Conservation (phyloP, 2,113 vertebrate species). For the Platysternon megacephalum region DNA sequence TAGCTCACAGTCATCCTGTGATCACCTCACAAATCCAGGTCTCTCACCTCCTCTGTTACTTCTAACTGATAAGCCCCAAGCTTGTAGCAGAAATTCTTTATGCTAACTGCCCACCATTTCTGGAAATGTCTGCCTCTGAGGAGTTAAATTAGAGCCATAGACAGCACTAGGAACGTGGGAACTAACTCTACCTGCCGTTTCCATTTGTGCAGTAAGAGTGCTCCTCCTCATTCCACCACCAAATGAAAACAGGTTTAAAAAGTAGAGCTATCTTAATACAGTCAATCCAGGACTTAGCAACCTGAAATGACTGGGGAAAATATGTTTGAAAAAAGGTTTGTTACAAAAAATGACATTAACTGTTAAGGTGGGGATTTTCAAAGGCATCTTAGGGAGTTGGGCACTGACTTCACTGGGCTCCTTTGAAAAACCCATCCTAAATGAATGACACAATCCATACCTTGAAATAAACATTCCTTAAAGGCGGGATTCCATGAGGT, state of each 20-base stretch:
- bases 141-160: not conserved
- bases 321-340: accelerated
- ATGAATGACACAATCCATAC: not conserved
- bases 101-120: not conserved
- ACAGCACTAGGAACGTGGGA: not conserved
- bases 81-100: not conserved
- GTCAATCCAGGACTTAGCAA: not conserved
- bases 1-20: not conserved
- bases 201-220: not conserved
- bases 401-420: not conserved
- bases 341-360: not conserved
- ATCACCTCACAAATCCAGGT: not conserved
- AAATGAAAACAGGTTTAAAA: not conserved
- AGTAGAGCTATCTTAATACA: not conserved
- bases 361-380: not conserved
- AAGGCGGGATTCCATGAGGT: not conserved
- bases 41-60: not conserved
- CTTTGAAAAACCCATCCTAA: not conserved
- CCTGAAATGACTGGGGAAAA: not conserved
- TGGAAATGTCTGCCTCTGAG: not conserved
- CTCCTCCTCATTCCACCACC: not conserved
- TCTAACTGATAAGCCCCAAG: not conserved
- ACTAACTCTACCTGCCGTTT: not conserved
- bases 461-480: not conserved
- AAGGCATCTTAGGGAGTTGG: not conserved